A percentile compares a stretch with the other conserved stretches of the same genome.
phyloP scores from a whole-genome alignment of 2,888 invertebrate species.

The Napeogenes inachia region DNA sequence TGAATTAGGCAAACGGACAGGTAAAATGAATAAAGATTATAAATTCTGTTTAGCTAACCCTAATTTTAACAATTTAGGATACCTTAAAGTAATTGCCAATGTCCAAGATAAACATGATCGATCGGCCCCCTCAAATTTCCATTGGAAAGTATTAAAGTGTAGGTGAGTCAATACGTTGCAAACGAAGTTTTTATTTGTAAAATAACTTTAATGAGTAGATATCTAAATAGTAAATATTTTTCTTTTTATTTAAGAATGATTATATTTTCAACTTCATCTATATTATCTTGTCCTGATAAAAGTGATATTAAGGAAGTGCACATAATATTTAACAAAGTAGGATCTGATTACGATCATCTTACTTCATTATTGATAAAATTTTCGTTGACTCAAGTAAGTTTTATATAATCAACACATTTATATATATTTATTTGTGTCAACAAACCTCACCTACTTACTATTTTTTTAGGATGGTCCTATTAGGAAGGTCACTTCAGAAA shows the following conservation, averaged over 20 bases:
- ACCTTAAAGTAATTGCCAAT: constrained; percentile 57
- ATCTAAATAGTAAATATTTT: neutral
- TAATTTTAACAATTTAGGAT: constrained; percentile 48
- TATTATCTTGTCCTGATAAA: constrained; percentile 64
- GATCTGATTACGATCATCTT: constrained; percentile 59
- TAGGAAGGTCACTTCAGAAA: constrained; percentile 44
- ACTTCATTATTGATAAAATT: constrained; percentile 60
- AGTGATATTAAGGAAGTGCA: constrained; percentile 59
- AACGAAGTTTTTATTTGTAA: neutral
- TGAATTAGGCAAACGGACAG: neutral
- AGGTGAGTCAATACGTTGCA: constrained; percentile 45
- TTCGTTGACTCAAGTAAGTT: constrained; percentile 57
- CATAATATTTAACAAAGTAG: constrained; percentile 57
- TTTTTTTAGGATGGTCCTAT: constrained; percentile 54
- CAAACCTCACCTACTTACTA: neutral
- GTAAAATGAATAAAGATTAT: constrained; percentile 19
- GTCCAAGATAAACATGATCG: constrained; percentile 65
- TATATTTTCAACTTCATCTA: constrained; percentile 64
- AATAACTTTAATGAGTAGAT: neutral
- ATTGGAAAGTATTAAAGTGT: constrained; percentile 73
- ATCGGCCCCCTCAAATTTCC: constrained; percentile 66
- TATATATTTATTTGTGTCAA: too few relatives aligned
- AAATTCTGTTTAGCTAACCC: constrained; percentile 62
- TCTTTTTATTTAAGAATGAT: constrained; percentile 54
- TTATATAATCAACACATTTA: neutral